Percentiles rank a stretch among this genome's conserved stretches.
phyloP scores from a whole-genome alignment of 2,113 vertebrate genomes.

The Oxygymnocypris stewartii region DNA sequence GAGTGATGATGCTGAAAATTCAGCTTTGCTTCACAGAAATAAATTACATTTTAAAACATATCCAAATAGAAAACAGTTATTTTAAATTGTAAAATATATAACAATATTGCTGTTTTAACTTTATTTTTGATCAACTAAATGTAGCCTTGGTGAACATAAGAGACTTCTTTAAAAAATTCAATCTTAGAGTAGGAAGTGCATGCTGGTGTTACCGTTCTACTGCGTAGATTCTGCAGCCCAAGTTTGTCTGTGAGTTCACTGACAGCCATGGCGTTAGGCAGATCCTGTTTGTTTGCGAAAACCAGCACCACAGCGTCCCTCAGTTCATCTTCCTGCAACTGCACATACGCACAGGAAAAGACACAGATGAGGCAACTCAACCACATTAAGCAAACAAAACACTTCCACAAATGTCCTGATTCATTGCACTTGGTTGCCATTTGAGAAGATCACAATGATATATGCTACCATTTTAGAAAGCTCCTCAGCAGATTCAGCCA shows the following conservation, averaged over 20 bases:
- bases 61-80: background rate
- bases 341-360: conserved; percentile 34
- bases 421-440: background rate
- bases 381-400: conserved; percentile 23
- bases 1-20: background rate
- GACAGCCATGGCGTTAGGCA: conserved; percentile 87
- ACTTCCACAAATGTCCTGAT: background rate
- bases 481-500: conserved; percentile 85
- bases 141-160: background rate
- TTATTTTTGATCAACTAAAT: background rate
- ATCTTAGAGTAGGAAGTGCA: no score
- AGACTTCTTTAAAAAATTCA: background rate
- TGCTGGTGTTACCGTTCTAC: conserved; percentile 71
- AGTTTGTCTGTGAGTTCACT: conserved; percentile 87
- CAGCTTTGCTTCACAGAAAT: background rate
- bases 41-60: background rate
- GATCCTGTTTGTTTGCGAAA: conserved; percentile 94
- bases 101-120: background rate
- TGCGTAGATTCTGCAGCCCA: conserved; percentile 77
- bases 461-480: conserved; percentile 90
- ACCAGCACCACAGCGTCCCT: conserved; percentile 85
- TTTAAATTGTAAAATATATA: background rate
- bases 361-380: conserved; percentile 20
- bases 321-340: conserved; percentile 87
- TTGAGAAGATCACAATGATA: background rate